Conservation (phyloP, 2,797 vertebrate genomes). For the Paedocypris micromegethes region DNA sequence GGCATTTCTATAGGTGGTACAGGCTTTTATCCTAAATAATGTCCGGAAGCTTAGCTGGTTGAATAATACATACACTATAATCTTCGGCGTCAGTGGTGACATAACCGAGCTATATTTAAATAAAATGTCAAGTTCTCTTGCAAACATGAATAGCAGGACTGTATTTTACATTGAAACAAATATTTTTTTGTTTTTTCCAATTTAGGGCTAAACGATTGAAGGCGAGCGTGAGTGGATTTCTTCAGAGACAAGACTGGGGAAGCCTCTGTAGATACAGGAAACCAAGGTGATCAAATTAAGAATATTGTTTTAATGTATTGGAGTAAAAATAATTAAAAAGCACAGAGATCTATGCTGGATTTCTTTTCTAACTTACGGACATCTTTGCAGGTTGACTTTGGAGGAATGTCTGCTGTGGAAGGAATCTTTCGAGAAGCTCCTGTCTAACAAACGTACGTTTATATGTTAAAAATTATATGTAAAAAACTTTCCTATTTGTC, state of each 20-base stretch:
- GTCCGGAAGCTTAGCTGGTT: background rate
- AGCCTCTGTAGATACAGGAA: constrained; percentile 62
- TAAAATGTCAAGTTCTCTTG: no score
- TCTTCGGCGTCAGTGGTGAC: no score
- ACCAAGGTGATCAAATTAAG: constrained; percentile 54
- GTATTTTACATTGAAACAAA: no score
- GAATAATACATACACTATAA: background rate
- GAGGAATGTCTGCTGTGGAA: constrained; percentile 88
- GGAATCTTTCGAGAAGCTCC: constrained; percentile 85
- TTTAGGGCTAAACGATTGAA: constrained; percentile 86
- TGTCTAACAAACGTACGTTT: constrained; percentile 89
- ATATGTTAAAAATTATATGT: constrained; percentile 6
- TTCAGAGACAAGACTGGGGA: constrained; percentile 76
- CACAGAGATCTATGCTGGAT: background rate
- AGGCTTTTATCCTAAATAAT: background rate
- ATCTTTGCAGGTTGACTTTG: constrained; percentile 73
- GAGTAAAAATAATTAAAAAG: background rate
- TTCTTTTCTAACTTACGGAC: constrained; percentile 6
- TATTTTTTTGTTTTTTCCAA: constrained; percentile 4
- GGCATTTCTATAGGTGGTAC: background rate
- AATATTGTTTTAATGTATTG: no score
- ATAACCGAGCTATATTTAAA: no score
- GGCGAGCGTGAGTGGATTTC: constrained; percentile 77
- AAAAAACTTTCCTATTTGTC: background rate
- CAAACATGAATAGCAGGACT: no score